These are phyloP conservation scores for Lophochroa leadbeateri DNA, from an alignment of 2,113 vertebrate species.

Conservation along the genomic window DNA sequence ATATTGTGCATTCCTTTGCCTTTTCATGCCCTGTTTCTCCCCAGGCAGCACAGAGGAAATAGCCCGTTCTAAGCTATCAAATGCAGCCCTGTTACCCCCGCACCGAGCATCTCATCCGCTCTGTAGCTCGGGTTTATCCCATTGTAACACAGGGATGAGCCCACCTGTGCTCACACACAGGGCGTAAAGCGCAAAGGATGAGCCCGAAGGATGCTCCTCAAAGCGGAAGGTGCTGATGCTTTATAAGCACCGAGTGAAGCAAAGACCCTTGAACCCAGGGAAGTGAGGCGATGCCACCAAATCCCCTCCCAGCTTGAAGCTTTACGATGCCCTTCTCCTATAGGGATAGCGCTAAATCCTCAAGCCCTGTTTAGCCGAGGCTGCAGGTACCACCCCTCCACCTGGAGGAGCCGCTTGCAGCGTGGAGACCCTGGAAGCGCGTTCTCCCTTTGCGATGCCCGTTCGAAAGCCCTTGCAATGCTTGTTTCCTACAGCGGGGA, in stretches of 20 bases:
- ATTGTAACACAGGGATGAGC: background rate
- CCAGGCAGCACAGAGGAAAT: background rate
- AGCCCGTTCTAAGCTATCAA: background rate
- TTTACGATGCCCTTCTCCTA: background rate
- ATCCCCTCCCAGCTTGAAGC: rapidly evolving
- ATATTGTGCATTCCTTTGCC: background rate
- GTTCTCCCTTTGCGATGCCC: background rate
- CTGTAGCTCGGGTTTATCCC: background rate
- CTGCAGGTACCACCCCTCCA: rapidly evolving
- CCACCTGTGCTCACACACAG: background rate
- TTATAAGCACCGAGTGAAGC: background rate
- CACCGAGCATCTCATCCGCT: background rate
- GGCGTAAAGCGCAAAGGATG: background rate
- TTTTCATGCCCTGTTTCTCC: background rate
- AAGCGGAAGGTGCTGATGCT: background rate
- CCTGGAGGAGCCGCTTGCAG: background rate
- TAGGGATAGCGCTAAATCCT: rapidly evolving
- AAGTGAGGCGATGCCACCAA: background rate
- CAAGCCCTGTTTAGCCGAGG: rapidly evolving
- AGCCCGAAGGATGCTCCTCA: background rate
- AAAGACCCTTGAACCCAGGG: rapidly evolving
- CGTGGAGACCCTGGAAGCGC: background rate
- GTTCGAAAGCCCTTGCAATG: background rate
- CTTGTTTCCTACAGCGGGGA: slow-evolving; percentile 18
- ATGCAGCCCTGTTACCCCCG: rapidly evolving